Conservation (phyloP, 2,113 vertebrate species). For the Campylomormyrus numenius region DNA sequence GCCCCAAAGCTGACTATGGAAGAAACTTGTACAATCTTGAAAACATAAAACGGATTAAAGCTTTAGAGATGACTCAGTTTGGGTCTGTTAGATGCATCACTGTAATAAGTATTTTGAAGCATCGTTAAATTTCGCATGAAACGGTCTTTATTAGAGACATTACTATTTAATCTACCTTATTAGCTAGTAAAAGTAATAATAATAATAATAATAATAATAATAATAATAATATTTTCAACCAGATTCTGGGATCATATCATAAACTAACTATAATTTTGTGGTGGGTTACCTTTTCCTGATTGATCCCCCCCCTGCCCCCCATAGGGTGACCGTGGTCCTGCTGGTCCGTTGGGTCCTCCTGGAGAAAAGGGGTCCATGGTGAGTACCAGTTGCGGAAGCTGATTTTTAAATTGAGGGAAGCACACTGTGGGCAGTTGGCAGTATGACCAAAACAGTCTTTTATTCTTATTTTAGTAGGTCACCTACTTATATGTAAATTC, state of each 20-base stretch:
- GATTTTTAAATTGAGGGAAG: not conserved
- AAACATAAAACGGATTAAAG: not conserved
- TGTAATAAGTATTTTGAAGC: not conserved
- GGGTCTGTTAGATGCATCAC: not conserved
- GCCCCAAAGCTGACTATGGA: conserved; percentile 3
- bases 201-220: too few relatives aligned
- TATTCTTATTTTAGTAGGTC: not conserved
- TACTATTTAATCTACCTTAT: not conserved
- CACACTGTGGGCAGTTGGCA: not conserved
- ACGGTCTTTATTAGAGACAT: not conserved
- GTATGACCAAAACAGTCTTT: not conserved
- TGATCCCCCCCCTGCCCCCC: not conserved
- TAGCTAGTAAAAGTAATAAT: not conserved
- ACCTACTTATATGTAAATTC: not conserved
- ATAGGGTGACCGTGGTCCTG: conserved; percentile 85
- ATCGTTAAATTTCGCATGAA: not conserved
- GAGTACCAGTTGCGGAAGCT: conserved; percentile 43
- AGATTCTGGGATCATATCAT: not conserved
- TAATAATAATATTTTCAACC: not conserved
- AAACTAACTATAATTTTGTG: not conserved
- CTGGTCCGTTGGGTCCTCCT: conserved; percentile 77
- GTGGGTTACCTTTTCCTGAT: conserved; percentile 31
- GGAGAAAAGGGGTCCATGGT: conserved; percentile 85
- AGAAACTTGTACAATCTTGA: conserved; percentile 10
- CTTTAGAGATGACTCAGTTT: not conserved